Evolutionary conservation across 2,797 vertebrate genomes (phyloP).

Genomic region (Arvicola amphibius): DNA sequence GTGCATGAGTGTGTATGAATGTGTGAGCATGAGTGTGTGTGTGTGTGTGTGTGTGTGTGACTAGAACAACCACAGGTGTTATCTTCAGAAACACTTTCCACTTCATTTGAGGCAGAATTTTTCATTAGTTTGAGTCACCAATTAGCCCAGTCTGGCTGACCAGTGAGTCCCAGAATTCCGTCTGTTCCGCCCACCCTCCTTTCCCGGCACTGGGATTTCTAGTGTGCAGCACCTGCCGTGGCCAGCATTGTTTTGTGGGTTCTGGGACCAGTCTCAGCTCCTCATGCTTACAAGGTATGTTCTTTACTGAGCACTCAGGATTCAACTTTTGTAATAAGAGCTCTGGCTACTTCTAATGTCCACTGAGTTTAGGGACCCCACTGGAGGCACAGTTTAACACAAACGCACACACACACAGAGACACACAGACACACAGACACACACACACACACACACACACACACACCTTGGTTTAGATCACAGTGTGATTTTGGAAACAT

Average conservation of each 20-base stretch:
- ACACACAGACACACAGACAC: neutral
- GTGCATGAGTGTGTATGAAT: neutral
- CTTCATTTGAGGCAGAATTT: neutral
- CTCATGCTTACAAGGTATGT: neutral
- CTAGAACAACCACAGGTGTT: neutral
- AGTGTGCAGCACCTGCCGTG: neutral
- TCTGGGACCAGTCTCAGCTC: neutral
- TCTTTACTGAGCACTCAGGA: neutral
- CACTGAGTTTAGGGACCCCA: neutral
- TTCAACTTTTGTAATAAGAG: neutral
- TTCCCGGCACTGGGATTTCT: neutral
- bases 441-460: neutral
- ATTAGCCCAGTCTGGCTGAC: too few species aligned
- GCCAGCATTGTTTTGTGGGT: neutral
- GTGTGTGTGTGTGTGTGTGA: neutral
- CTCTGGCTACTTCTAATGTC: neutral
- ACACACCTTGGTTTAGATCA: neutral
- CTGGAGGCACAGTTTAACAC: neutral
- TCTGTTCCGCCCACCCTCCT: neutral
- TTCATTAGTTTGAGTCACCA: neutral
- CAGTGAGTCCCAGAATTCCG: neutral
- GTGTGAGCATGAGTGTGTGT: neutral
- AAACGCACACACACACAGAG: neutral
- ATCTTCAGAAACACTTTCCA: neutral
- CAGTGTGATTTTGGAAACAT: conserved; percentile 24